Percentiles rank a stretch among this genome's conserved stretches.
These are phyloP conservation scores for Teleogryllus occipitalis DNA, from an alignment of 1,140 invertebrate species.

Conservation along the genomic window DNA sequence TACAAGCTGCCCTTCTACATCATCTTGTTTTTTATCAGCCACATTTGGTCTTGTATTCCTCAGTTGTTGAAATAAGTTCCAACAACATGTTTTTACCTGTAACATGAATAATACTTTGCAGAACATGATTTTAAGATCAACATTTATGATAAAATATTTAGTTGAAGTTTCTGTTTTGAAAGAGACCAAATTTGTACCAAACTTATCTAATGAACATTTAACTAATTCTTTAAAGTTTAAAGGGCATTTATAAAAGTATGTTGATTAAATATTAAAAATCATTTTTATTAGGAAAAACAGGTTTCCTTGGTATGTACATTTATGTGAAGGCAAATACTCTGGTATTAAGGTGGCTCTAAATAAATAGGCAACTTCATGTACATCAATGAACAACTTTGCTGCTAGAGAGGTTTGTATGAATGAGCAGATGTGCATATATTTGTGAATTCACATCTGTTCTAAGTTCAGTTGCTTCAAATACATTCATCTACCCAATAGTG, in stretches of 20 bases:
- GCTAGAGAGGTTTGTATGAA: too few species aligned
- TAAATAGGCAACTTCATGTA: too few species aligned
- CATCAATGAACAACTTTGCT: too few species aligned
- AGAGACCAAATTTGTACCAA: neutral
- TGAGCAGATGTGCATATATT: too few species aligned
- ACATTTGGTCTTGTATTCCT: constrained; percentile 32
- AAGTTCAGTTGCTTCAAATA: too few species aligned
- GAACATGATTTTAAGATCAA: neutral
- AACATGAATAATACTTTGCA: neutral
- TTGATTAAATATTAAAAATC: neutral
- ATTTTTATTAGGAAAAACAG: neutral
- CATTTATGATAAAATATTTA: neutral
- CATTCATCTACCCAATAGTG: too few species aligned
- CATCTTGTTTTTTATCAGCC: constrained; percentile 28
- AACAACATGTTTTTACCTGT: constrained; percentile 31
- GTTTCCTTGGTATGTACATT: too few species aligned
- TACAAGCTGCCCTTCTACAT: constrained; percentile 35
- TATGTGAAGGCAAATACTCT: too few species aligned
- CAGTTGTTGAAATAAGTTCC: constrained; percentile 39
- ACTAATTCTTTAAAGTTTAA: neutral
- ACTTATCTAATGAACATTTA: neutral
- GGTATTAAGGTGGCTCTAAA: too few species aligned
- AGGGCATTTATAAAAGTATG: neutral
- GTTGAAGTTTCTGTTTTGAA: neutral
- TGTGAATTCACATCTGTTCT: too few species aligned